These are phyloP conservation scores for Channa striata DNA, from an alignment of 2,797 vertebrate species.

Conservation along the genomic window DNA sequence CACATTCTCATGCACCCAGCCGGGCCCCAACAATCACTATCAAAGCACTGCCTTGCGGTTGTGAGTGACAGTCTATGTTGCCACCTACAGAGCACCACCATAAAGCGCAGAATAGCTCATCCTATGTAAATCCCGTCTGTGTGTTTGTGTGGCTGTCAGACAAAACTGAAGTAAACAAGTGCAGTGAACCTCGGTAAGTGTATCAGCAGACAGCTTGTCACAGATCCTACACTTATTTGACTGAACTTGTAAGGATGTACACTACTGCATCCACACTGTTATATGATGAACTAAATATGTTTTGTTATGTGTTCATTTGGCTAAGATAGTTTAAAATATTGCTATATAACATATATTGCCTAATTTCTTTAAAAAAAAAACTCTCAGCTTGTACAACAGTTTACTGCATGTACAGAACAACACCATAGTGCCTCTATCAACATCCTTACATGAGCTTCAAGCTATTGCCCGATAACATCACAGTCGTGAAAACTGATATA, in stretches of 20 bases:
- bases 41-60: slow-evolving; percentile 7
- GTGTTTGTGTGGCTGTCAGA: slow-evolving; percentile 4
- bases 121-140: slow-evolving; percentile 30
- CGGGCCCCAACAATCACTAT: neutral
- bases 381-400: too few relatives aligned
- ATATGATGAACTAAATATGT: too few relatives aligned
- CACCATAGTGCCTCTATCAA: too few relatives aligned
- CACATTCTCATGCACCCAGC: neutral
- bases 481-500: too few relatives aligned
- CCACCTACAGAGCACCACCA: slow-evolving; percentile 75
- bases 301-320: neutral
- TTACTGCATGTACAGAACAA: too few relatives aligned
- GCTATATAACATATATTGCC: too few relatives aligned
- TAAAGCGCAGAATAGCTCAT: slow-evolving; percentile 42
- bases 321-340: too few relatives aligned
- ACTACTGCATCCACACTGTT: neutral
- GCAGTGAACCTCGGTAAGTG: neutral
- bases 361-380: too few relatives aligned
- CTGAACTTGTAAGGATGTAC: neutral
- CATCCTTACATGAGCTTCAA: too few relatives aligned
- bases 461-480: too few relatives aligned
- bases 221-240: neutral
- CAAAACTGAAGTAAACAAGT: neutral
- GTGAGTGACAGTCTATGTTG: slow-evolving; percentile 66
- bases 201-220: slow-evolving; percentile 18